Conservation (phyloP, 2,888 invertebrate species). For the Cremastobaeus sp. region DNA sequence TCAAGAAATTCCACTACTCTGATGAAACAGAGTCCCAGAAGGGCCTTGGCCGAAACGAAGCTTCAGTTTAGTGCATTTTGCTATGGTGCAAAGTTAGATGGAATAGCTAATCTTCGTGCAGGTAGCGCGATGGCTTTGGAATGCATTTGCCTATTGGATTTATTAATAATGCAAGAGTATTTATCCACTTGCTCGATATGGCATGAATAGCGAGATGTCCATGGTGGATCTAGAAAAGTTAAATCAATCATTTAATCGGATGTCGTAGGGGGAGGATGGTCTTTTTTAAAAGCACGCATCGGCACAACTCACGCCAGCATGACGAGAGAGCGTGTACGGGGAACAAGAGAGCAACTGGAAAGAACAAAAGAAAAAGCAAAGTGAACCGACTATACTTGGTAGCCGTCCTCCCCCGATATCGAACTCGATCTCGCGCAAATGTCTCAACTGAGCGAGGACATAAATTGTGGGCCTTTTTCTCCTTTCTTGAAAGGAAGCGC, state of each 20-base stretch:
- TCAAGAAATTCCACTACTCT: constrained; percentile 72
- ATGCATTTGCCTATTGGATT: too few relatives aligned
- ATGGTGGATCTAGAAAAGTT: constrained; percentile 23
- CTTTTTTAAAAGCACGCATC: constrained; percentile 41
- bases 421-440: constrained; percentile 75
- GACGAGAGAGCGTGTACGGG: constrained; percentile 48
- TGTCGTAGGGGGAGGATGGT: background rate
- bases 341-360: constrained; percentile 44
- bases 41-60: background rate
- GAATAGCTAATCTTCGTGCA: too few relatives aligned
- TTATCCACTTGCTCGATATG: too few relatives aligned
- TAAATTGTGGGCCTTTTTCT: constrained; percentile 72
- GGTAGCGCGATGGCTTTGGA: too few relatives aligned
- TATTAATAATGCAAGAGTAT: too few relatives aligned
- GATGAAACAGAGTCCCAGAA: constrained; percentile 28
- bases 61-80: too few relatives aligned
- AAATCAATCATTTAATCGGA: constrained; percentile 33
- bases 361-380: constrained; percentile 52
- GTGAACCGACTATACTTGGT: constrained; percentile 64
- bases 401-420: constrained; percentile 66
- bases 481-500: constrained; percentile 59
- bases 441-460: constrained; percentile 76
- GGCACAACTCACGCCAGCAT: constrained; percentile 62
- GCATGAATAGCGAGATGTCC: too few relatives aligned
- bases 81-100: too few relatives aligned